These are phyloP conservation scores for Dendrocopos noguchii DNA, from an alignment of 2,113 vertebrate species.

Conservation along the genomic window DNA sequence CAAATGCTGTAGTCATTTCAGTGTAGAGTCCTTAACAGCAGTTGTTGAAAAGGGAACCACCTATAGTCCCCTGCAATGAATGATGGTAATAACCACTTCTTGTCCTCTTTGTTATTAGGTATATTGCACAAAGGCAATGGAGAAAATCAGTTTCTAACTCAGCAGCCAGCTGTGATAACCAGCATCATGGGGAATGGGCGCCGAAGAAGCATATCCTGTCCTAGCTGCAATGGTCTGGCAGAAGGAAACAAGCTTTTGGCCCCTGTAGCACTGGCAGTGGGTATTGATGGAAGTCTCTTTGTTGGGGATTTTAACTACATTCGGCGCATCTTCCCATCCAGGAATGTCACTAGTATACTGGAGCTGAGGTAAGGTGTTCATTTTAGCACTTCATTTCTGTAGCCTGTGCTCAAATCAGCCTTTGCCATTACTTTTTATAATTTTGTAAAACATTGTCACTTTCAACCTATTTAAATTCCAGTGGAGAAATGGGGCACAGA, in stretches of 20 bases:
- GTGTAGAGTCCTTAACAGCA: background rate
- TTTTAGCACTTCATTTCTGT: background rate
- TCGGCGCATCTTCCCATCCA: constrained; percentile 93
- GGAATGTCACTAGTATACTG: constrained; percentile 96
- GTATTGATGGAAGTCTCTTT: constrained; percentile 94
- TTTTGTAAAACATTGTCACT: constrained; percentile 65
- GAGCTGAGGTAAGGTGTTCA: constrained; percentile 89
- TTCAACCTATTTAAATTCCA: constrained; percentile 58
- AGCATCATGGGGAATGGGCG: constrained; percentile 98
- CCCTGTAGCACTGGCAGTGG: constrained; percentile 96
- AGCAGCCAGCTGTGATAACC: constrained; percentile 95
- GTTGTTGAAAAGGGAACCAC: background rate
- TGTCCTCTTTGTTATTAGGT: constrained; percentile 74
- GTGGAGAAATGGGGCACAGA: constrained; percentile 75
- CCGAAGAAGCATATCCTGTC: constrained; percentile 95
- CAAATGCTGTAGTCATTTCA: background rate
- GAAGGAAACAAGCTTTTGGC: constrained; percentile 98
- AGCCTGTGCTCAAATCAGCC: constrained; percentile 65
- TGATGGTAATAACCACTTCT: background rate
- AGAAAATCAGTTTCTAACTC: constrained; percentile 95
- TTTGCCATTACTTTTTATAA: constrained; percentile 65
- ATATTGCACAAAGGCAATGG: constrained; percentile 98
- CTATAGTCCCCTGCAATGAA: background rate
- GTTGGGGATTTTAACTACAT: constrained; percentile 98
- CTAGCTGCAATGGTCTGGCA: constrained; percentile 96